Conservation (phyloP, 2,888 invertebrate species). For the Chromoteleia sp. region DNA sequence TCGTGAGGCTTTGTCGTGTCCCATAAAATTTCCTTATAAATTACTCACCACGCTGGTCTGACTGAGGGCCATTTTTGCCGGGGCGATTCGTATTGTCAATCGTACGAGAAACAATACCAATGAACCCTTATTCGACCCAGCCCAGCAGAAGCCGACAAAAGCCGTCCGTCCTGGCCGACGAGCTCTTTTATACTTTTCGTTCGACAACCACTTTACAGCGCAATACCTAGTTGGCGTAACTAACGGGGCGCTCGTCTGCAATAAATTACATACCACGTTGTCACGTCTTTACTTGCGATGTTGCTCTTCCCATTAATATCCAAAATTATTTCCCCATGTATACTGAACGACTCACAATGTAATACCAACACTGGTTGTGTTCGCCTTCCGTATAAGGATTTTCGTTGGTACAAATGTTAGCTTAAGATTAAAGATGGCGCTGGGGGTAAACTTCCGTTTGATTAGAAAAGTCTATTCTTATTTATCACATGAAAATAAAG, state of each 20-base stretch:
- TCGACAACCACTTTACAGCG: slow-evolving; percentile 78
- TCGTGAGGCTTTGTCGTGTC: slow-evolving; percentile 57
- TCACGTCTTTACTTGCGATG: too few relatives aligned
- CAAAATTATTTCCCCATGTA: too few relatives aligned
- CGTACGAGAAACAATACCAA: slow-evolving; percentile 81
- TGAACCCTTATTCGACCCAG: slow-evolving; percentile 78
- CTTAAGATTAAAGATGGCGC: too few relatives aligned
- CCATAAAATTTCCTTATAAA: slow-evolving; percentile 14
- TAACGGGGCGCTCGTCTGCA: slow-evolving; percentile 30
- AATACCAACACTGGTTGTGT: too few relatives aligned
- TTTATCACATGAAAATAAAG: too few relatives aligned
- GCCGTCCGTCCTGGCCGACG: slow-evolving; percentile 76
- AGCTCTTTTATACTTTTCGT: slow-evolving; percentile 84
- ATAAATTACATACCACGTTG: neutral
- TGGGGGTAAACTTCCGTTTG: too few relatives aligned
- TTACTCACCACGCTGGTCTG: slow-evolving; percentile 89
- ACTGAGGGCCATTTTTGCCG: slow-evolving; percentile 88
- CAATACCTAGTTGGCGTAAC: slow-evolving; percentile 65
- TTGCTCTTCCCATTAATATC: too few relatives aligned
- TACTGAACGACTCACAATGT: too few relatives aligned
- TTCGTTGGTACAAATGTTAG: too few relatives aligned
- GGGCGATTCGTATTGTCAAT: slow-evolving; percentile 83
- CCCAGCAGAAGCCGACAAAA: slow-evolving; percentile 81
- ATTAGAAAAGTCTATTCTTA: too few relatives aligned
- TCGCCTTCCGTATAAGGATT: too few relatives aligned